A percentile compares a stretch with the other conserved stretches of the same genome.
Evolutionary conservation across 2,888 invertebrate species (phyloP).

Genomic region (Noctua fimbriata): DNA sequence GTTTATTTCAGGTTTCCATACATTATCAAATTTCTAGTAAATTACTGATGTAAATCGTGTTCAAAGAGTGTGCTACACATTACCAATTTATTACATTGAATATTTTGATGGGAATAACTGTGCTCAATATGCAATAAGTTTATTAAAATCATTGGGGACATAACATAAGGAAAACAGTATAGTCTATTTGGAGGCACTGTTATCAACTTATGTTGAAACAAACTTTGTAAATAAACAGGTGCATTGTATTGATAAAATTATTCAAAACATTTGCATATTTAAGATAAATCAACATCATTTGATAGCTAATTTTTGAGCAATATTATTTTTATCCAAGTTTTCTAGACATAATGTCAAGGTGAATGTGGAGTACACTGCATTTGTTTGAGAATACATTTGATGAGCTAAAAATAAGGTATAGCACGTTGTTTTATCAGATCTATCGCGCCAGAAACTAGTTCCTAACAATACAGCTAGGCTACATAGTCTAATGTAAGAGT

Average conservation of each 20-base stretch:
- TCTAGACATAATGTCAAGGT: constrained; percentile 35
- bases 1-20: neutral
- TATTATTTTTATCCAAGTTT: constrained; percentile 9
- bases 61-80: neutral
- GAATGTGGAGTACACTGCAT: neutral
- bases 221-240: constrained; percentile 34
- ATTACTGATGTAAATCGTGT: neutral
- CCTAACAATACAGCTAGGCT: constrained; percentile 14
- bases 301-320: neutral
- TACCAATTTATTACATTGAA: neutral
- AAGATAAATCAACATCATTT: neutral
- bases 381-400: neutral
- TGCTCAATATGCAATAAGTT: neutral
- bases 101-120: neutral
- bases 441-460: constrained; percentile 58
- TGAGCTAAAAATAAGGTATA: constrained; percentile 23
- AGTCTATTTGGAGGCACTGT: neutral
- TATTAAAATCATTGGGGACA: neutral
- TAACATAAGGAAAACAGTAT: constrained; percentile 12
- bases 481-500: constrained; percentile 7
- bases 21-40: neutral
- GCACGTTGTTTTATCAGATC: constrained; percentile 1
- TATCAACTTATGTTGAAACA: neutral
- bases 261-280: constrained; percentile 14
- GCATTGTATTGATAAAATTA: neutral